Base-by-base conservation (phyloP, 64 coral and sea anemone species). In the Trachythela sp. region DNA sequence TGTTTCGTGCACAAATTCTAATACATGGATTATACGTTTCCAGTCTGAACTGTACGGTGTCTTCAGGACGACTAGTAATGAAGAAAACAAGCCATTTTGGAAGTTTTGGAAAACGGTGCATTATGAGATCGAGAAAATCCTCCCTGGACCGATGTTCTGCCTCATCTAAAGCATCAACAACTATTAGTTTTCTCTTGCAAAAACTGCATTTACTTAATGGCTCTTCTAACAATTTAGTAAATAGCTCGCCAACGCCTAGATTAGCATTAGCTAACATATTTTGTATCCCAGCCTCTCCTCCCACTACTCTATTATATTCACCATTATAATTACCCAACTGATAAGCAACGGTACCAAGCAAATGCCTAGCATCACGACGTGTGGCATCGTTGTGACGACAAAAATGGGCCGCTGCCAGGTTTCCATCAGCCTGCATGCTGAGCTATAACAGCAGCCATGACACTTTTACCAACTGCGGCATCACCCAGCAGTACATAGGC, bases 401-500 rank as follows among this genome's bases (percentile, higher is more conserved):
- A 34, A 88, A 88, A 36, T 24, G 18, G 1, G 80, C 87, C 45
- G 80, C 72, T 11, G 54, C 60, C n/a, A 88, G 13, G 13, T 27
- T 42, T 24, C 41, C 18, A 58, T 40, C 2, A n/a, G 24, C 37
- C 33, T 86, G 60, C 83, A 35, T 41, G 31, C 58, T 92, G 36
- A 4, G 91, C 91, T 48, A 92, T 22, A 2, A 60, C 91, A 60
- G 70, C 91, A 58, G 91, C 91, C 14, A 92, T 60, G 0, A 92
- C 91, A 88, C 86, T 92, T n/a, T 92, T 92, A 0, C 91, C 91
- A n/a, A 92, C 58, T 35, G 85, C 91, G 54, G 91, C 70, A 84
- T 92, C 91, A 13, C 91, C 91, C 39, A 92, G 48, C 34, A 92
- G 86, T 9, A 92, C 72, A 37, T 88, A 92, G 13, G 91, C 86